Percentiles rank a stretch among this genome's conserved stretches.
Conservation (phyloP, 2,888 invertebrate genomes). For the Aporophyla lueneburgensis region DNA sequence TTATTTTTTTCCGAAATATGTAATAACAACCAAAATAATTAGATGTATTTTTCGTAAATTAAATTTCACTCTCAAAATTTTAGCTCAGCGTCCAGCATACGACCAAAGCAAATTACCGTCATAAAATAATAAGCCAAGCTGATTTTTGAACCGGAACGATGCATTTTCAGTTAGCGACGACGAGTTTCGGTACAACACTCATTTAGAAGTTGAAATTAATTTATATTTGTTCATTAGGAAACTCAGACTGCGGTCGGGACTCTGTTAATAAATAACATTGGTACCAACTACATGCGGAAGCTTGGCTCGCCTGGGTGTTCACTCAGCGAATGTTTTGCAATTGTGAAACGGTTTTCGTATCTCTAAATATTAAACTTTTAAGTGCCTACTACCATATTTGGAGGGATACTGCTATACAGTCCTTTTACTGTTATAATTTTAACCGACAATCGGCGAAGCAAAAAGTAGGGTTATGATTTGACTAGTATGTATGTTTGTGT, state of each 20-base stretch:
- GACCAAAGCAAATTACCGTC: neutral
- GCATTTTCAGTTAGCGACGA: slow-evolving; percentile 38
- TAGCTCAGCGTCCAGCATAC: neutral
- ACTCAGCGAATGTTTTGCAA: neutral
- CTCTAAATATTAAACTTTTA: neutral
- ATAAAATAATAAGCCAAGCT: slow-evolving; percentile 1
- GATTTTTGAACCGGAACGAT: slow-evolving; percentile 28
- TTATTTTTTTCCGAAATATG: neutral
- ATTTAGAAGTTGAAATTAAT: slow-evolving; percentile 52
- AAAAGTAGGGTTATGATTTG: no score
- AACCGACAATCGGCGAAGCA: no score
- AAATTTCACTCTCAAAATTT: neutral
- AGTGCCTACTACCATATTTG: neutral
- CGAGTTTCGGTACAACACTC: slow-evolving; percentile 32
- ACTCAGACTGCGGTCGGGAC: slow-evolving; percentile 12
- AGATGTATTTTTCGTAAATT: neutral
- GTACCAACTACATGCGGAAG: neutral
- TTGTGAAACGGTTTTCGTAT: neutral
- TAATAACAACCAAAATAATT: neutral
- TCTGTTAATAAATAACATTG: slow-evolving; percentile 3
- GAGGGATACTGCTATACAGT: no score
- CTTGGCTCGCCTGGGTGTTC: neutral
- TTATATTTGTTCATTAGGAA: slow-evolving; percentile 48
- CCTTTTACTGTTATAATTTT: no score
- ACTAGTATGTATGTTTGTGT: no score